These are phyloP conservation scores for Leptura quadrifasciata DNA, from an alignment of 2,888 invertebrate genomes.

Conservation along the genomic window DNA sequence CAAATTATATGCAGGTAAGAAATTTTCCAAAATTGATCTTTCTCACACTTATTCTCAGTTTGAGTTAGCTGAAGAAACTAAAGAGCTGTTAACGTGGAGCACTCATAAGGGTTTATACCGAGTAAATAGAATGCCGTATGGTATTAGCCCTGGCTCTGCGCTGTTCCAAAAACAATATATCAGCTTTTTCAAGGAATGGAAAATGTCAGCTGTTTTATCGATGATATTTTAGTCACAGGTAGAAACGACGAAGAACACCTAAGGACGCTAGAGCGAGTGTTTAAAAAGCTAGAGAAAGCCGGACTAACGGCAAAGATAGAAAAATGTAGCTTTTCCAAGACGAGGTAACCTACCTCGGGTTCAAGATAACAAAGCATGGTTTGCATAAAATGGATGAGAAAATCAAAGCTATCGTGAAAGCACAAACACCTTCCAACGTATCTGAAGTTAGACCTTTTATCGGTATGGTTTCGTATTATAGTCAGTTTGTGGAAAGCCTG, in stretches of 20 bases:
- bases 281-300: background rate
- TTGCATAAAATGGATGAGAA: slow-evolving; percentile 41
- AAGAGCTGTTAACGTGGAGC: too few species aligned
- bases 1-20: slow-evolving; percentile 15
- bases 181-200: too few species aligned
- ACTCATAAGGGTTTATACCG: slow-evolving; percentile 32
- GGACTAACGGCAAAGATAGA: background rate
- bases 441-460: slow-evolving; percentile 46
- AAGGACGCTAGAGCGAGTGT: background rate
- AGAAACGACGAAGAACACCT: background rate
- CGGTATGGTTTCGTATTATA: slow-evolving; percentile 49
- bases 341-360: background rate
- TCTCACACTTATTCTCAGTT: background rate
- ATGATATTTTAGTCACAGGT: background rate
- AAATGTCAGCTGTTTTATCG: background rate
- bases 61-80: background rate
- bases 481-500: slow-evolving; percentile 45
- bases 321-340: background rate
- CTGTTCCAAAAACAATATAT: background rate
- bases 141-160: slow-evolving; percentile 12
- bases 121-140: slow-evolving; percentile 17
- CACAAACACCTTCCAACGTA: slow-evolving; percentile 42
- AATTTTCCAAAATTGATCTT: background rate
- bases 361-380: background rate
- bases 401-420: slow-evolving; percentile 48